Base-by-base conservation (phyloP, 1,140 invertebrate species). In the Bombus superbus region DNA sequence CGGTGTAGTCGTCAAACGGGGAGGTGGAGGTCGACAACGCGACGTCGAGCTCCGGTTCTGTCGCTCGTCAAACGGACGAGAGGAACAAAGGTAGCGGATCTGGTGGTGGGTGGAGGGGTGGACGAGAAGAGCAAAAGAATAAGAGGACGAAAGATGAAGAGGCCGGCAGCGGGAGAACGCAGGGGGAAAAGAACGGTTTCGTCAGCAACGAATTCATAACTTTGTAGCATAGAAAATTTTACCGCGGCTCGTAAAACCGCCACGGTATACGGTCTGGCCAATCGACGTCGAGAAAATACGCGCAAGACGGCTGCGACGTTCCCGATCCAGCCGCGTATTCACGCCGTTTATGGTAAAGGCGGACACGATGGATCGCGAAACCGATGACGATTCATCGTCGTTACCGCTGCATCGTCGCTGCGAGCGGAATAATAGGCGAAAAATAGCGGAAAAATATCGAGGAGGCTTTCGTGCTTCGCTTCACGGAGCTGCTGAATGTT, bases 161-260 rank as follows among this genome's bases (percentile, higher is more conserved):
- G 76, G 18, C n/a, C 18, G 9, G 11, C 0, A 28, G 35, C 18
- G 32, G 47, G 42, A 47, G 42, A 53, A 35, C 9, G 66, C 25
- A 1, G 42, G 35, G 53, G 28, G 53, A 53, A 15, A 42, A 42
- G 62, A 47, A 76, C 64, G 25, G 9, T 62, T 76, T 73, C 74
- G 40, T 79, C 13, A 35, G 78, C 81, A 83, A 88, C 89, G 86
- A 91, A 91, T 92, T 92, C 91, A 92, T 92, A 92, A 92, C 81
- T 92, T 92, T 87, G 92, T 86, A 83, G 85, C 84, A 73, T 87
- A 82, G 91, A 88, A 90, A 92, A 92, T 92, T 92, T 92, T 90
- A 90, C 90, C 89, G 81, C 57, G 44, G 82, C 82, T 89, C 89
- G 79, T 93, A 93, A 92, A 93, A 87, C 71, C 73, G 80, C 77